Conservation (phyloP, 2,888 invertebrate species). For the Operophtera brumata region DNA sequence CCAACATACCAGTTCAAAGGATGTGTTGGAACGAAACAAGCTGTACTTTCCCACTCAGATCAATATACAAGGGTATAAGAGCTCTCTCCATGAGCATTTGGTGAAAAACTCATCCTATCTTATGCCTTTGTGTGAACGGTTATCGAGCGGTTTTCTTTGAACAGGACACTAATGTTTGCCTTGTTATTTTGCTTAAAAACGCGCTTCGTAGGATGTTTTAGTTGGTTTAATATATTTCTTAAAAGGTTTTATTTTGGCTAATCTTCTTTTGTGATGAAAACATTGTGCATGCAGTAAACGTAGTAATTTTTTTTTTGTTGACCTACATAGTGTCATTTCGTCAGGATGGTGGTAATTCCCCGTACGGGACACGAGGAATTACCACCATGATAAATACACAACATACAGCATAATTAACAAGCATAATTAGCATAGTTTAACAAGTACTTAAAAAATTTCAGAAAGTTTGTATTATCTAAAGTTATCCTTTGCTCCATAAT, state of each 20-base stretch:
- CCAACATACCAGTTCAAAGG: slow-evolving; percentile 60
- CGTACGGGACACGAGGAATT: not conserved
- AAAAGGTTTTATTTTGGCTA: not conserved
- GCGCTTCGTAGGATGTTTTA: not conserved
- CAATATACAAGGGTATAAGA: slow-evolving; percentile 53
- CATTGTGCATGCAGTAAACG: not conserved
- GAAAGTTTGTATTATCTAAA: no score
- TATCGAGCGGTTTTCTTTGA: slow-evolving; percentile 35
- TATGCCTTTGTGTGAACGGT: slow-evolving; percentile 42
- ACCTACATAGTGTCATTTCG: no score
- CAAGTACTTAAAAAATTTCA: no score
- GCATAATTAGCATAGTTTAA: no score
- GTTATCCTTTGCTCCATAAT: no score
- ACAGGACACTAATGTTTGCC: slow-evolving; percentile 19
- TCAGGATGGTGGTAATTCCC: not conserved
- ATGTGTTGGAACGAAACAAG: slow-evolving; percentile 57
- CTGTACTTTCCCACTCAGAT: slow-evolving; percentile 67
- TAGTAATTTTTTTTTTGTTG: not conserved
- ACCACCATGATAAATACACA: no score
- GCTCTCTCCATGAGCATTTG: slow-evolving; percentile 50
- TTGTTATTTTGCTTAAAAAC: slow-evolving; percentile 29
- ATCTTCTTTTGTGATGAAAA: not conserved
- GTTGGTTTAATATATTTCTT: not conserved
- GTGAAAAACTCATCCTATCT: slow-evolving; percentile 53
- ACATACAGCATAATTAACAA: no score